Evolutionary conservation across 2,113 vertebrate species (phyloP).

Genomic region (Entomyzon cyanotis): DNA sequence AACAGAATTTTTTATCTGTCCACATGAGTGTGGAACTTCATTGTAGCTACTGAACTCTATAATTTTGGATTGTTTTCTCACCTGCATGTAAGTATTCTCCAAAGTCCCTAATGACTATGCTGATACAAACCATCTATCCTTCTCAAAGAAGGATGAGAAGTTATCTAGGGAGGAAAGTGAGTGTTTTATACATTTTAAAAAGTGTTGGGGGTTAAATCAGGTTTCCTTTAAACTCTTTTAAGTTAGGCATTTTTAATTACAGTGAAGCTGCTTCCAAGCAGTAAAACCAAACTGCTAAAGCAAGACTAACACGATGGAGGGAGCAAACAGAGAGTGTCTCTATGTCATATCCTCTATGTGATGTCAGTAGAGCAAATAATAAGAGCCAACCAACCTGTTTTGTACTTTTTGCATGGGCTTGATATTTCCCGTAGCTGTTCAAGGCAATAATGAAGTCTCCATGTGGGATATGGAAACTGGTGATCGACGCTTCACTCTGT

Average conservation of each 20-base stretch:
- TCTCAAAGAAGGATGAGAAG: neutral
- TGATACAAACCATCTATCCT: neutral
- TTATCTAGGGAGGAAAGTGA: neutral
- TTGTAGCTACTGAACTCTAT: neutral
- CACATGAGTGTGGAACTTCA: neutral
- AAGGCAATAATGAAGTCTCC: slow-evolving; percentile 98
- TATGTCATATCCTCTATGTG: neutral
- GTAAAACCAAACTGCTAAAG: neutral
- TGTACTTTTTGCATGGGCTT: neutral
- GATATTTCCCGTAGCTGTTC: slow-evolving; percentile 81
- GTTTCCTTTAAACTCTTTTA: neutral
- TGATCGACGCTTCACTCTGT: slow-evolving; percentile 92
- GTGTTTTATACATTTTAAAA: neutral
- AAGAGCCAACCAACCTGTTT: neutral
- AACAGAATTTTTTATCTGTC: neutral
- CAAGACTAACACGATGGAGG: neutral
- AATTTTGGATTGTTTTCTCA: neutral
- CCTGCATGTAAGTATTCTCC: neutral
- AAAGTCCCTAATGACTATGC: neutral
- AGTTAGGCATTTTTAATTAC: neutral
- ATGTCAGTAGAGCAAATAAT: neutral
- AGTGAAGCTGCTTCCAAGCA: neutral
- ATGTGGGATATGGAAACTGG: slow-evolving; percentile 99
- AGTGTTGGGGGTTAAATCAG: neutral
- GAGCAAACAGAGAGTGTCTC: neutral